Evolutionary conservation across 2,888 invertebrate genomes (phyloP), one percentile per base, ranked within the genome.

Genomic region (Tiliacea aurago): DNA sequence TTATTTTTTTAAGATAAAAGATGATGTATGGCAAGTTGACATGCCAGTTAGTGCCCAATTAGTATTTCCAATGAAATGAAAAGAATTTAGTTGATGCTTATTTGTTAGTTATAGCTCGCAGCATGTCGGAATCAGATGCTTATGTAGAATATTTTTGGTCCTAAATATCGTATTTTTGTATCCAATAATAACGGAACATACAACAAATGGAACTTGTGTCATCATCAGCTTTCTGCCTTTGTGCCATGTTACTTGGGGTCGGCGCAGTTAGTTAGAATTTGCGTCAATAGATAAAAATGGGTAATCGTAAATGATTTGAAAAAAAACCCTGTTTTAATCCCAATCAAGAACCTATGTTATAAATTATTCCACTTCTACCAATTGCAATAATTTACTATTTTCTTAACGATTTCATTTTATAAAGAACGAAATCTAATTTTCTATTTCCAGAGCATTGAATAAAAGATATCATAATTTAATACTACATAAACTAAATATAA

Each of bases 41-140:
- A 20, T 37, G 49, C 18, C 53, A 78, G 61, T 70, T 73, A 70
- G 51, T 37, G 43, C 53, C 51, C 58, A 56, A 66, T 63, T 64
- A 59, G 28, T 61, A 58, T 47, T 56, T 62, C 33, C 47, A 70
- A 55, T 70, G 6, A 74, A 68, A 61, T 37, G 45, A 66, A 55
- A 58, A 65, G 18, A 49, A 45, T 66, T 76, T 18, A 28, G 28
- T 75, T 28, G 2, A 33, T n/a, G 3, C 3, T 23, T 55, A 53
- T 15, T 64, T n/a, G n/a, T n/a, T n/a, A n/a, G n/a, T n/a, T n/a
- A 41, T 33, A 49, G 13, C n/a, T 55, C 10, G 20, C 20, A 37
- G 11, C 5, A 41, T 10, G 5, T n/a, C 0, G 11, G 43, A n/a
- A 4, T 13, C 5, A 13, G 3, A 9, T 23, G 23, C 20, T 20